These are phyloP conservation scores for Megaceryle alcyon DNA, from an alignment of 2,797 vertebrate species.

Conservation along the genomic window DNA sequence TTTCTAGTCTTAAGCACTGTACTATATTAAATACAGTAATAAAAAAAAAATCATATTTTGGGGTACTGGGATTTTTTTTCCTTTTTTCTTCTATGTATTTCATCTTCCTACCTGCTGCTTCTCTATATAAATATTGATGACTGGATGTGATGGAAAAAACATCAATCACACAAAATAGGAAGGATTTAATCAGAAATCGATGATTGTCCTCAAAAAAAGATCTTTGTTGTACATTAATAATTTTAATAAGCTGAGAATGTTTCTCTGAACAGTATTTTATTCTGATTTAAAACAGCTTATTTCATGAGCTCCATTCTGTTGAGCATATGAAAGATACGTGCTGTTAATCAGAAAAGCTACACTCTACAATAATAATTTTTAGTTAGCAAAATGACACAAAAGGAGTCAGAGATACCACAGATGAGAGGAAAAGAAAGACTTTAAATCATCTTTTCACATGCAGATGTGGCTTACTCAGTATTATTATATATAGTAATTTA, in stretches of 20 bases:
- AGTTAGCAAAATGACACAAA: neutral
- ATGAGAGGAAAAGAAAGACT: neutral
- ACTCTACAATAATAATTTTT: neutral
- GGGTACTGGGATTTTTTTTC: neutral
- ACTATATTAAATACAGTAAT: neutral
- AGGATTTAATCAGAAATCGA: neutral
- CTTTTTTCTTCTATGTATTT: neutral
- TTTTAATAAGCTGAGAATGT: neutral
- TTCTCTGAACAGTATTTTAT: neutral
- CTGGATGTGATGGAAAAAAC: neutral
- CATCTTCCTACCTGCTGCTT: neutral
- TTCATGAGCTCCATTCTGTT: neutral
- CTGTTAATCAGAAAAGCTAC: neutral
- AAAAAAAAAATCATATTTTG: neutral
- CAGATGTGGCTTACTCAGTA: neutral
- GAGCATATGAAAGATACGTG: neutral
- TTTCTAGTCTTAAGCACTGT: neutral
- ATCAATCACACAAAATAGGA: neutral
- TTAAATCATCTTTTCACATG: neutral
- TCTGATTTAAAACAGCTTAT: neutral
- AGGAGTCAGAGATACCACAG: neutral
- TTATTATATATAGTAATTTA: neutral
- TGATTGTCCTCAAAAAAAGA: neutral
- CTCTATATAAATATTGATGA: neutral
- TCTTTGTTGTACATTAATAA: neutral